Evolutionary conservation across 1,140 invertebrate genomes (phyloP), one percentile per base, ranked within the genome.

Genomic region (Micrasema minimum): DNA sequence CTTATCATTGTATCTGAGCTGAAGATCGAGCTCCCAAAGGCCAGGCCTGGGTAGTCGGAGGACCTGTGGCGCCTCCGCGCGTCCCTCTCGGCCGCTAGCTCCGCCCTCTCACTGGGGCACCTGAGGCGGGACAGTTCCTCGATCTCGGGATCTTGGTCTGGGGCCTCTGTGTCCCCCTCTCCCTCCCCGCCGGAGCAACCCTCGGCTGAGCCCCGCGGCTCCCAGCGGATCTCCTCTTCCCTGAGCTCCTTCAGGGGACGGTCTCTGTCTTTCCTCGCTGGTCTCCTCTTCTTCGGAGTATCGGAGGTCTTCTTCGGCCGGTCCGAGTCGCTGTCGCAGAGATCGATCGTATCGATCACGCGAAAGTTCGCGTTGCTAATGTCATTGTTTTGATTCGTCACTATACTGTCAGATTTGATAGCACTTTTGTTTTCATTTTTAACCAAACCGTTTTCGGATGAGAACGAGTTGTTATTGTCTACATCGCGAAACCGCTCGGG

Each of bases 1-100:
- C 97, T 98, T 91, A 99, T 98, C 90, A 97, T 92, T 1, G 96
- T 97, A 80, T 97, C 96, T 50, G 96, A 97, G 79, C 94, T 96
- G 81, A 98, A 97, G 78, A 96, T 93, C 18, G 94, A 96, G 71
- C 90, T 90, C 18, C 93, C 94, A 77, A 97, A 96, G 0, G 94
- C 94, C 7, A 97, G 82, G 3, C 95, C 95, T 0, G 95, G 95
- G 85, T 97, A 97, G 79, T 96, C 95, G 2, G 93, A 89, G 81
- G 93, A 96, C 81, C 93, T 85, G 75, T 89, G 82, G 71, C 90
- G 85, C 45, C 90, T 82, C 57, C 93, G 86, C 43, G 89, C 91
- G 77, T 95, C 93, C 69, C 93, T 86, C 78, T 93, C 93, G 22
- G 94, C 92, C 46, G 95, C 87, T 26, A 95, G 89, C 82, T 97